phyloP scores from a whole-genome alignment of 2,113 vertebrate species.

The Rafetus swinhoei region DNA sequence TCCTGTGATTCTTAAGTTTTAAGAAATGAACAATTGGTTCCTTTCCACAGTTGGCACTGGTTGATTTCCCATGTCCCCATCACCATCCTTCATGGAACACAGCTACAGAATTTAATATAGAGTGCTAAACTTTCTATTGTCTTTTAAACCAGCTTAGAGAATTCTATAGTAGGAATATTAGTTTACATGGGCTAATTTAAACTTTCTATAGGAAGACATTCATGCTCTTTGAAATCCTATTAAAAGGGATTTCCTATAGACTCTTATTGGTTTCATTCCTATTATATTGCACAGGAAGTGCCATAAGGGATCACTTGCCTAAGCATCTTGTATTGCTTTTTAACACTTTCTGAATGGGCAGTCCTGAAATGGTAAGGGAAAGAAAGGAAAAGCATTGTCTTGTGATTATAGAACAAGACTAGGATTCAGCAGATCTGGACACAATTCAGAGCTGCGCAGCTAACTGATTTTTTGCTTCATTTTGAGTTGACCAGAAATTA shows the following conservation, averaged over 20 bases:
- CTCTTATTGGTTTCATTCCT: background rate
- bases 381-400: fast-evolving
- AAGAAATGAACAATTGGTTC: background rate
- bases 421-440: background rate
- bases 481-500: background rate
- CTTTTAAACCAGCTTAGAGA: background rate
- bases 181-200: background rate
- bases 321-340: background rate
- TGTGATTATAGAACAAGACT: fast-evolving
- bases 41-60: background rate
- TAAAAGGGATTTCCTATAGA: background rate
- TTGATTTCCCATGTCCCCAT: background rate
- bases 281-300: background rate
- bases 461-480: background rate
- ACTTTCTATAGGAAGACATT: background rate
- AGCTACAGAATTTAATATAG: background rate
- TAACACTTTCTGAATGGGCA: background rate
- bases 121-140: background rate
- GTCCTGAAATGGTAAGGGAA: background rate
- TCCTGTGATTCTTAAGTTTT: background rate
- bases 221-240: background rate
- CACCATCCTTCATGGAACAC: background rate
- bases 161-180: background rate
- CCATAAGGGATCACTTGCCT: background rate
- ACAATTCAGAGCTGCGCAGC: background rate